These are phyloP conservation scores for Epiblema foenella DNA, from an alignment of 2,888 invertebrate species.

Conservation along the genomic window DNA sequence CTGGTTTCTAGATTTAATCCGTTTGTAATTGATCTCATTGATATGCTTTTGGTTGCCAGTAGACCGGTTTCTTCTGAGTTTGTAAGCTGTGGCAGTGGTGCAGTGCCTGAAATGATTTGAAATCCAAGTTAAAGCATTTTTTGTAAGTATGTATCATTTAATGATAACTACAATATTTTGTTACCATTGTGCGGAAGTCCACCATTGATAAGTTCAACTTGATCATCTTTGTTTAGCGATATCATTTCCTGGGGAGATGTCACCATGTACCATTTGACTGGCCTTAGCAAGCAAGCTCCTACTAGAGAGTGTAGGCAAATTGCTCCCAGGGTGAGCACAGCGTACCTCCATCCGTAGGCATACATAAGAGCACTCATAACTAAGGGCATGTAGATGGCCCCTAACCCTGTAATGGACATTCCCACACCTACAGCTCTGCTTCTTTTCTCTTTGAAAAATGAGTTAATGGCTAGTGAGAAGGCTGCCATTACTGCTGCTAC, in stretches of 20 bases:
- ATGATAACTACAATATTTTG: not conserved
- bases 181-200: constrained; percentile 64
- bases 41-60: constrained; percentile 66
- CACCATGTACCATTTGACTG: constrained; percentile 87
- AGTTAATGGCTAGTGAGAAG: constrained; percentile 87
- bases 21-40: constrained; percentile 71
- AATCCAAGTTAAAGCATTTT: not conserved
- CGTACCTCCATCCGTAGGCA: constrained; percentile 85
- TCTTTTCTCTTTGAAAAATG: constrained; percentile 86
- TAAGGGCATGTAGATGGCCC: constrained; percentile 87
- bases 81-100: constrained; percentile 56
- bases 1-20: constrained; percentile 64
- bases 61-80: constrained; percentile 59
- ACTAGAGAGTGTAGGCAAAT: constrained; percentile 86
- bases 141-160: no score
- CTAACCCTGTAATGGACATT: constrained; percentile 87
- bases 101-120: constrained; percentile 54
- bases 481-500: constrained; percentile 85
- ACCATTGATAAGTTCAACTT: constrained; percentile 65
- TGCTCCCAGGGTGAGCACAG: constrained; percentile 86
- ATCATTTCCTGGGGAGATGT: constrained; percentile 67
- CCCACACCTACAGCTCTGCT: constrained; percentile 86
- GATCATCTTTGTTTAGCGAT: constrained; percentile 66
- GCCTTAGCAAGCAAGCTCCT: constrained; percentile 86
- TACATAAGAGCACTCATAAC: constrained; percentile 84